These are phyloP conservation scores for Pristionchus mayeri DNA, from an alignment of 2,888 invertebrate species.

Conservation along the genomic window DNA sequence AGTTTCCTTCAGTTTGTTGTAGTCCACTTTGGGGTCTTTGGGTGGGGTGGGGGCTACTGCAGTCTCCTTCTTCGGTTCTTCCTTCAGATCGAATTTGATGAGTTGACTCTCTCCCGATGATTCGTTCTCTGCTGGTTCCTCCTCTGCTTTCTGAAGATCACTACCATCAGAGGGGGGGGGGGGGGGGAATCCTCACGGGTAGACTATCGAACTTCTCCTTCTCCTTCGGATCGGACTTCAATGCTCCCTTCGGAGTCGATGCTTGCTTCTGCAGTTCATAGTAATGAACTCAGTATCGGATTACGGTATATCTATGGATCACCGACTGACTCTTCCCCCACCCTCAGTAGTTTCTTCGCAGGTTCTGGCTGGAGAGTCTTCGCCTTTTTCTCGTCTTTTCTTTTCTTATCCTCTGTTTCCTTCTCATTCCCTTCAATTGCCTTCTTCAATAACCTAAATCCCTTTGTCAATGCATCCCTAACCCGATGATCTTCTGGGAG, in stretches of 20 bases:
- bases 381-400: slow-evolving; percentile 1
- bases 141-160: background rate
- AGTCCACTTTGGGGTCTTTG: background rate
- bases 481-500: background rate
- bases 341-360: background rate
- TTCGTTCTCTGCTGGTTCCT: slow-evolving; percentile 11
- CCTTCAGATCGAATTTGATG: slow-evolving; percentile 29
- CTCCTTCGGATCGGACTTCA: background rate
- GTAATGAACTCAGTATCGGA: background rate
- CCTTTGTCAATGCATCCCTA: background rate
- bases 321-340: background rate
- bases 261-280: background rate
- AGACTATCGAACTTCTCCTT: background rate
- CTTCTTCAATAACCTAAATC: too few relatives aligned
- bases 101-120: slow-evolving; percentile 28
- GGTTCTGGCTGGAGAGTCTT: background rate
- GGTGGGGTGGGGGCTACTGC: background rate
- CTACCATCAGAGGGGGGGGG: background rate
- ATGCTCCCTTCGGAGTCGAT: background rate
- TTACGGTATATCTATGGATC: background rate
- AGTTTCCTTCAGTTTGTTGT: slow-evolving; percentile 38
- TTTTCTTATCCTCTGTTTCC: slow-evolving; percentile 2
- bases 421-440: background rate
- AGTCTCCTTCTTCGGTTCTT: background rate
- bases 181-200: background rate